A percentile compares a stretch with the other conserved stretches of the same genome.
These are phyloP conservation scores for Hypomecis punctinalis DNA, from an alignment of 2,888 invertebrate species.

Conservation along the genomic window DNA sequence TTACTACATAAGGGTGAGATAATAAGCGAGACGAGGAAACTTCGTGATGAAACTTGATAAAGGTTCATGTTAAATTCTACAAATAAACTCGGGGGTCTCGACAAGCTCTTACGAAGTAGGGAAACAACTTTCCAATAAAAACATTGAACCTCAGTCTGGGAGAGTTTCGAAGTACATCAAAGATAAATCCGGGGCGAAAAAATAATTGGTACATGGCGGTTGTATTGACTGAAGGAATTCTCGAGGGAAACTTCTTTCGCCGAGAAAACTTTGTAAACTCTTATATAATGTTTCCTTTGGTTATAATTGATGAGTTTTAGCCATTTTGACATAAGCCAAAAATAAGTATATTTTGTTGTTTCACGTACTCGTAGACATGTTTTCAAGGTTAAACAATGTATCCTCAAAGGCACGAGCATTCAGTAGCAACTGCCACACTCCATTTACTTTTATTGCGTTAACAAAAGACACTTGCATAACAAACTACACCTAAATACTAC, in stretches of 20 bases:
- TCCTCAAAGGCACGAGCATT: constrained; percentile 20
- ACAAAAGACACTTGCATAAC: constrained; percentile 27
- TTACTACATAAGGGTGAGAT: constrained; percentile 40
- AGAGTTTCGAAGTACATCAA: constrained; percentile 32
- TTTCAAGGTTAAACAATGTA: background rate
- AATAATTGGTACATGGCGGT: constrained; percentile 35
- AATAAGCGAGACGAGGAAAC: constrained; percentile 39
- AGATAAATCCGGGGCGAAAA: constrained; percentile 21
- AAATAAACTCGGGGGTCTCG: constrained; percentile 33
- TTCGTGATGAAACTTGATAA: constrained; percentile 35
- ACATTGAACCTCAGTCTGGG: constrained; percentile 23
- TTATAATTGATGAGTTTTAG: too few species aligned
- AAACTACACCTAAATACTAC: constrained; percentile 32
- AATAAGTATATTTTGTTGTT: background rate
- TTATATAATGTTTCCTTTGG: too few species aligned
- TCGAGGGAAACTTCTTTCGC: constrained; percentile 8
- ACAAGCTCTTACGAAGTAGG: constrained; percentile 26
- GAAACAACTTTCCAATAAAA: constrained; percentile 38
- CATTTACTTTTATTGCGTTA: constrained; percentile 34
- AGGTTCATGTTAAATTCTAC: constrained; percentile 37
- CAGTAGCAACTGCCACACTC: constrained; percentile 32
- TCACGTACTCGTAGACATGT: background rate
- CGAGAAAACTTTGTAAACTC: background rate
- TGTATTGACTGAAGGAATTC: constrained; percentile 23
- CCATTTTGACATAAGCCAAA: too few species aligned